phyloP scores from a whole-genome alignment of 2,797 vertebrate genomes.

The Tinamus major region DNA sequence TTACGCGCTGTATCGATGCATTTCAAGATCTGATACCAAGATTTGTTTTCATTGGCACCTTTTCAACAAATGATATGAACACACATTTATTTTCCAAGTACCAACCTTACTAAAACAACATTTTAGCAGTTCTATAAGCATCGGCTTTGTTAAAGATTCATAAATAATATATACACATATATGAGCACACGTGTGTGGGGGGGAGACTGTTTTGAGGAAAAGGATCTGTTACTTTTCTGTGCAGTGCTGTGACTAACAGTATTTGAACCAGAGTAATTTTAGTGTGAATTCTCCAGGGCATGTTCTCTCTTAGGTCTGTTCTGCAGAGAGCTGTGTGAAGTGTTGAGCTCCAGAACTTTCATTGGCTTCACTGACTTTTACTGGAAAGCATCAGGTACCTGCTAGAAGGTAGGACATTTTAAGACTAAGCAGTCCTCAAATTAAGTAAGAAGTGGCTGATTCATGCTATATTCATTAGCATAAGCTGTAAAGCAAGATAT shows the following conservation, averaged over 20 bases:
- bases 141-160: neutral
- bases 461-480: slow-evolving; percentile 17
- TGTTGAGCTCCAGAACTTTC: neutral
- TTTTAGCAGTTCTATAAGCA: neutral
- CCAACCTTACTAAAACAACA: neutral
- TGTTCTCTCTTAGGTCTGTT: neutral
- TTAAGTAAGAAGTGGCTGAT: neutral
- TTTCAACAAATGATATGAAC: neutral
- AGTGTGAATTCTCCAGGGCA: neutral
- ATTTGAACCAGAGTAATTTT: neutral
- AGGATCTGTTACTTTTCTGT: neutral
- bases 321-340: neutral
- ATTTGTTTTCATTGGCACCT: neutral
- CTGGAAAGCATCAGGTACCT: neutral
- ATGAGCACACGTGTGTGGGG: neutral
- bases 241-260: neutral
- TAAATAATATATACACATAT: neutral
- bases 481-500: neutral
- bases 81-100: neutral
- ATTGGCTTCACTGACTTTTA: neutral
- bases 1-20: neutral
- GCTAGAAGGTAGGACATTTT: neutral
- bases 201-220: neutral
- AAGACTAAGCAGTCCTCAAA: neutral
- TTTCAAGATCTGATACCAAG: neutral